Evolutionary conservation across 2,113 vertebrate genomes (phyloP), one percentile per base, ranked within the genome.

Genomic region (Ailurus styani): DNA sequence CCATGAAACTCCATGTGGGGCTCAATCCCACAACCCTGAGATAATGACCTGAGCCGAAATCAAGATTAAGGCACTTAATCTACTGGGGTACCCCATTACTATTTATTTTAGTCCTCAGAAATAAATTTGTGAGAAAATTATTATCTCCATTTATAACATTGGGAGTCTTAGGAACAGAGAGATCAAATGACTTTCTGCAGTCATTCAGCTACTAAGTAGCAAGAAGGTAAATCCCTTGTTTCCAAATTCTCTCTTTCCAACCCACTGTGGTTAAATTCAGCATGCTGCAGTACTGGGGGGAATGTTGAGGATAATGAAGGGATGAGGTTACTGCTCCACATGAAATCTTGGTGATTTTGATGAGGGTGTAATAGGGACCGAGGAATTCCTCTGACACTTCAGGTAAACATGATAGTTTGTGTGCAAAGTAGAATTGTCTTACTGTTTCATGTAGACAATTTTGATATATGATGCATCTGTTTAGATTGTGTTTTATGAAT

Each of bases 81-180:
- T 34, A 31, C 17, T 3, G 1, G 9, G 3, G 3, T 4, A n/a
- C 34, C 64, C 7, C 7, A 29, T 57, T 10, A 37, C 14, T 47
- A 45, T 70, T 40, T 40, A 70, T 29, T 45, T 45, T 18, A 52
- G 75, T 57, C 10, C 25, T 81, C 25, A 62, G 4, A 62, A 23
- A 54, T 27, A 11, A 85, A 29, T 7, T n/a, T 57, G 23, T 73
- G 34, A 57, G 50, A 14, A n/a, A 21, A 42, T 10, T 3, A 47
- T 68, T 73, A 45, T 15, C 23, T 82, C 15, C 29, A 18, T 60
- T 82, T 42, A 75, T 57, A 72, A 34, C 6, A 45, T 31, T 55
- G 27, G 7, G 18, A 77, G 3, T 64, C 11, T 87, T 68, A 77
- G 13, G 25, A 47, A 52, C 15, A 72, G 14, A 50, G 12, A 79